phyloP scores from a whole-genome alignment of 2,113 vertebrate species.

The human (Homo sapiens) region GRCh38 chr14:57402001-57402500 shows the following conservation, averaged over 20 bases:
- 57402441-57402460: neutral
- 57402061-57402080: neutral
- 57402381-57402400: neutral
- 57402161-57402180: constrained; percentile 25
- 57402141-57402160: neutral
- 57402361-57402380: neutral
- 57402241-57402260: neutral
- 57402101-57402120: neutral
- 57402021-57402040: neutral
- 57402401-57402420: neutral
- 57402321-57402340: neutral
- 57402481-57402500: neutral
- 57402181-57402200: neutral
- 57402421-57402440: neutral
- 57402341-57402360: constrained; percentile 10
- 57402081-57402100: neutral
- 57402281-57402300: neutral
- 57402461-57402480: neutral
- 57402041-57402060: neutral
- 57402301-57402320: neutral
- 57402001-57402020: neutral
- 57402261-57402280: neutral
- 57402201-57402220: neutral
- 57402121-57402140: neutral
- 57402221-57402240: neutral